These are phyloP conservation scores for Micrastur ruficollis DNA, from an alignment of 2,797 vertebrate genomes.

Conservation along the genomic window DNA sequence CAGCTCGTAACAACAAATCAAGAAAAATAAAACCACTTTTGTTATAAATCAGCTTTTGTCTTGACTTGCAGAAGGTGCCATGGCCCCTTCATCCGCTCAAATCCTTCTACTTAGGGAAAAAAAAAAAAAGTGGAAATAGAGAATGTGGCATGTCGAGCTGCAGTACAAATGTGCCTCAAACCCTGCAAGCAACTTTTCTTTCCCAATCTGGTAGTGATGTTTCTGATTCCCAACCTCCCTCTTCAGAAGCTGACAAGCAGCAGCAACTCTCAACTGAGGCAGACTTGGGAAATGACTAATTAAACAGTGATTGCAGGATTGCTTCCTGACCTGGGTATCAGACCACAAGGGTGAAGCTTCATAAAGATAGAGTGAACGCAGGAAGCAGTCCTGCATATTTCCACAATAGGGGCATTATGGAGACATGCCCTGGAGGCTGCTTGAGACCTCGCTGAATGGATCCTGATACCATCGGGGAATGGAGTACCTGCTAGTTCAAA, in stretches of 20 bases:
- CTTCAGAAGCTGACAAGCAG: not conserved
- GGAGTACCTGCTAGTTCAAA: constrained; percentile 70
- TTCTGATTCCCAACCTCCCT: not conserved
- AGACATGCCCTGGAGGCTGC: constrained; percentile 59
- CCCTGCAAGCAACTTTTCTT: not conserved
- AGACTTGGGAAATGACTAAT: constrained; percentile 66
- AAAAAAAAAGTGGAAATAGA: not conserved
- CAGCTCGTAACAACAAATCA: not conserved
- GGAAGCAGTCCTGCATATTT: constrained; percentile 32
- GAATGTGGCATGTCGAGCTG: not conserved
- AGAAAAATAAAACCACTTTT: not conserved
- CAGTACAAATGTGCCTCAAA: rapidly evolving
- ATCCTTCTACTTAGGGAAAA: not conserved
- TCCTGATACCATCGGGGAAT: constrained; percentile 62
- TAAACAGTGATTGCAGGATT: constrained; percentile 61
- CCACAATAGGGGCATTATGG: constrained; percentile 66
- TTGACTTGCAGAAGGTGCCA: constrained; percentile 17
- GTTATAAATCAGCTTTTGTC: constrained; percentile 1
- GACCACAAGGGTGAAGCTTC: constrained; percentile 59
- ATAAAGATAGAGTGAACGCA: constrained; percentile 31
- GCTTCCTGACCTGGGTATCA: constrained; percentile 55
- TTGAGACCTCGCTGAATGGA: constrained; percentile 26
- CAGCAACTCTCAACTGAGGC: not conserved
- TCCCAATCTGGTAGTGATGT: not conserved
- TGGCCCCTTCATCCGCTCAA: not conserved